Conservation (phyloP, 2,888 invertebrate genomes). For the Ctena decussata region DNA sequence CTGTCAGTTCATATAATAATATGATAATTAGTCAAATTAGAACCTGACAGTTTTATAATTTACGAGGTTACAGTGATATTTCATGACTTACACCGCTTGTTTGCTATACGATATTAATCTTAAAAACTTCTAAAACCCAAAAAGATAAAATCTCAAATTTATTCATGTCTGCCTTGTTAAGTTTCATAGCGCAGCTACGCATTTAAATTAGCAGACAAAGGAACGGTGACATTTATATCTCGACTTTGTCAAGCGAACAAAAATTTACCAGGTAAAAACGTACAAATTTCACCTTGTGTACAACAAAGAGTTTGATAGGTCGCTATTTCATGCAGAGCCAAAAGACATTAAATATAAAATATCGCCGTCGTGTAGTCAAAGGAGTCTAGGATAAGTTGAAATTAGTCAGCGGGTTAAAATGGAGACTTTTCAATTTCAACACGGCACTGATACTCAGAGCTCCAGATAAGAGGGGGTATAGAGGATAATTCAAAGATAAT, state of each 20-base stretch:
- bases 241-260: constrained; percentile 1
- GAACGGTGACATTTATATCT: not conserved
- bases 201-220: constrained; percentile 7
- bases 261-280: not conserved
- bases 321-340: not conserved
- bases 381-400: too few species aligned
- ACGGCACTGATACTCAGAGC: too few species aligned
- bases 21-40: constrained; percentile 12
- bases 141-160: constrained; percentile 13
- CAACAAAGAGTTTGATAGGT: not conserved
- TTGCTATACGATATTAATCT: not conserved
- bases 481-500: too few species aligned
- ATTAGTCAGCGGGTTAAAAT: too few species aligned
- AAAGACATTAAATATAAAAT: too few species aligned
- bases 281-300: not conserved
- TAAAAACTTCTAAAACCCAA: constrained; percentile 8
- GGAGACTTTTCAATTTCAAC: too few species aligned
- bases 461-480: too few species aligned
- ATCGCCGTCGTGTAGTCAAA: too few species aligned
- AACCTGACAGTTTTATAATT: constrained; percentile 7
- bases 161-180: constrained; percentile 6
- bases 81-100: not conserved
- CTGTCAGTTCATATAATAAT: not conserved
- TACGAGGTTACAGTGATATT: not conserved
- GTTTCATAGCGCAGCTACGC: constrained; percentile 7